These are phyloP conservation scores for Ceraclea dissimilis DNA, from an alignment of 2,888 invertebrate species.

Conservation along the genomic window DNA sequence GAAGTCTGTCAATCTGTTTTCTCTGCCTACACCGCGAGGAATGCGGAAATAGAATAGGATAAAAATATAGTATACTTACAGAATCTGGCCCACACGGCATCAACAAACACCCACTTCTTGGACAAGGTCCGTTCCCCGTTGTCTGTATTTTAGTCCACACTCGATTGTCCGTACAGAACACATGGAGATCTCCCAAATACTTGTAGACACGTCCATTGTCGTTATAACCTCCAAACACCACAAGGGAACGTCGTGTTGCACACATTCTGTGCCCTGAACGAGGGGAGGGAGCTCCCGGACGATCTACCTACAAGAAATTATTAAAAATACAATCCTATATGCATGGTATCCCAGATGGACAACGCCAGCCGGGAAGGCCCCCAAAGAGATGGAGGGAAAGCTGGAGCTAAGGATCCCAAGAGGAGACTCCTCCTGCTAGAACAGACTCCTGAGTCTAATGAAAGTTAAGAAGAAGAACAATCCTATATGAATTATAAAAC, in stretches of 20 bases:
- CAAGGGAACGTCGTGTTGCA: constrained; percentile 64
- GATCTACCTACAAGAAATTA: constrained; percentile 32
- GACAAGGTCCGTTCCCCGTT: constrained; percentile 59
- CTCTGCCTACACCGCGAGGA: too few relatives aligned
- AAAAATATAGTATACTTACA: too few relatives aligned
- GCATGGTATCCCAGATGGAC: too few relatives aligned
- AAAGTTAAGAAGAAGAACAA: too few relatives aligned
- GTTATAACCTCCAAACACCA: constrained; percentile 88
- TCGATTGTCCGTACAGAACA: constrained; percentile 73
- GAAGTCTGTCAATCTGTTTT: too few relatives aligned
- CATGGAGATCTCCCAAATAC: constrained; percentile 81
- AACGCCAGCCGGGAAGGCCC: too few relatives aligned
- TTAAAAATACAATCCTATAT: constrained; percentile 26
- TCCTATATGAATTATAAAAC: too few relatives aligned
- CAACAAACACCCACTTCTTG: constrained; percentile 77
- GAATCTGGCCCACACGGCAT: constrained; percentile 45
- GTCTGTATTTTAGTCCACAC: constrained; percentile 68
- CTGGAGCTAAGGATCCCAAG: too few relatives aligned
- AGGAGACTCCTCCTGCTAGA: too few relatives aligned
- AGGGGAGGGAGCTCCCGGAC: constrained; percentile 66
- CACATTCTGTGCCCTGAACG: constrained; percentile 80
- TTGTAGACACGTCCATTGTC: constrained; percentile 81
- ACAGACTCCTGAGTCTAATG: too few relatives aligned
- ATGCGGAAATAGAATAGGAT: too few relatives aligned
- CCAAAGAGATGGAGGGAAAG: too few relatives aligned